Percentiles rank a stretch among this genome's conserved stretches.
Evolutionary conservation across 2,888 invertebrate species (phyloP).

Genomic region (Plagodis pulveraria): DNA sequence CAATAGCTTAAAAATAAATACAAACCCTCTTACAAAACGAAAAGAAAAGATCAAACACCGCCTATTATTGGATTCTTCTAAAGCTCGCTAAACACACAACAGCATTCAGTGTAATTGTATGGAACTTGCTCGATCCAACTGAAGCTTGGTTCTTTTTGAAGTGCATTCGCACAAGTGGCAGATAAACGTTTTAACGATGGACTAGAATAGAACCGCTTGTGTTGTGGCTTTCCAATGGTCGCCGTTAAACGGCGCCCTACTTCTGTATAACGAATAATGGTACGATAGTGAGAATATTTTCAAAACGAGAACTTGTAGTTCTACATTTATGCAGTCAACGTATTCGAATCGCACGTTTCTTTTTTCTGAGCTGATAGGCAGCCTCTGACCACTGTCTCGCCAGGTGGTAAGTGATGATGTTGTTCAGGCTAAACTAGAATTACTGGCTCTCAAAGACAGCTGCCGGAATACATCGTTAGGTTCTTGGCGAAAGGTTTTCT

Average conservation of each 20-base stretch:
- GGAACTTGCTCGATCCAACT: constrained; percentile 18
- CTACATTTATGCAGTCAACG: no score
- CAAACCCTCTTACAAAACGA: no score
- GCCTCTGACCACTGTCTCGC: no score
- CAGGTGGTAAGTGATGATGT: no score
- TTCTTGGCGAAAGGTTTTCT: no score
- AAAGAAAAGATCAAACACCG: constrained; percentile 24
- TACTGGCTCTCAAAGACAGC: no score
- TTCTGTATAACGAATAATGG: constrained; percentile 20
- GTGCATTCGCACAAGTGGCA: constrained; percentile 28
- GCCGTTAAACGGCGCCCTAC: constrained; percentile 26
- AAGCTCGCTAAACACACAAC: not conserved
- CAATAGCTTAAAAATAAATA: no score
- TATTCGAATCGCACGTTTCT: no score
- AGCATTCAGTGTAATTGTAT: constrained; percentile 10
- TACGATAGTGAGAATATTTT: not conserved
- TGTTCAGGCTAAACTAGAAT: no score
- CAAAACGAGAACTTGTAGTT: not conserved
- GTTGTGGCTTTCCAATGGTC: constrained; percentile 24
- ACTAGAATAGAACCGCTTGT: constrained; percentile 23
- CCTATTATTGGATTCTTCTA: constrained; percentile 20
- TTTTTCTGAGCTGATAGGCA: no score
- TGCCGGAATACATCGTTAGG: no score
- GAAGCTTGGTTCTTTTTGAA: constrained; percentile 28
- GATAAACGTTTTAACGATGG: constrained; percentile 31